Base-by-base conservation (phyloP, 2,888 invertebrate genomes). In the Drosophila acutilabella region DNA sequence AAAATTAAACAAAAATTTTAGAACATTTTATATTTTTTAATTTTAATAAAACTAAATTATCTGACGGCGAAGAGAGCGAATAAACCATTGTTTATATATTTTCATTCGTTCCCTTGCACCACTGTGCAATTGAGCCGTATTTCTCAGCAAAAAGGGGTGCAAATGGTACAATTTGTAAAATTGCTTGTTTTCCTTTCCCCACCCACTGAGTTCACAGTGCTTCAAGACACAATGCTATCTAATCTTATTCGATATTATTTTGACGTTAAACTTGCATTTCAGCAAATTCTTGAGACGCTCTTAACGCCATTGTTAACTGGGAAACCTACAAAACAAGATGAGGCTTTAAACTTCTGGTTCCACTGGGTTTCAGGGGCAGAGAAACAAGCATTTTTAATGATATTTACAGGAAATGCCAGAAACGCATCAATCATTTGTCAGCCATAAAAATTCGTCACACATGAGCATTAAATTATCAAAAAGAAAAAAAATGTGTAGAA, bases 401-500 rank as follows among this genome's bases (percentile, higher is more conserved):
- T 88, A 88, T 88, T 83, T 85, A 80, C 89, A 80, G 83, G 83
- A 88, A 83, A 77, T 78, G 74, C 48, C 74, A 79, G 66, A 77
- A 81, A 67, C 73, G 67, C 85, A 90, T 91, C 88, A 87, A 90
- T 90, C 90, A 90, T 88, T 82, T 84, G 83, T 80, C 84, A 81
- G 79, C 82, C 81, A 89, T 86, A 87, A 90, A 90, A 88, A 87
- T 91, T 90, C 86, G 90, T 81, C 77, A 90, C 86, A 83, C 86
- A 83, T 65, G 85, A 78, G 77, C 71, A 87, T 88, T 80, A 83
- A 79, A 80, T 80, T 76, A 78, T 78, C 71, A 74, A 74, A 70
- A 73, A 74, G 48, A 16, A 68, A 64, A 58, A 72, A 71, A 65
- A 56, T 30, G 7, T 30, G 30, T 30, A 8, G 30, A 8, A 30